Conservation (phyloP, 2,113 vertebrate genomes). For the Hippocampus barbouri region DNA sequence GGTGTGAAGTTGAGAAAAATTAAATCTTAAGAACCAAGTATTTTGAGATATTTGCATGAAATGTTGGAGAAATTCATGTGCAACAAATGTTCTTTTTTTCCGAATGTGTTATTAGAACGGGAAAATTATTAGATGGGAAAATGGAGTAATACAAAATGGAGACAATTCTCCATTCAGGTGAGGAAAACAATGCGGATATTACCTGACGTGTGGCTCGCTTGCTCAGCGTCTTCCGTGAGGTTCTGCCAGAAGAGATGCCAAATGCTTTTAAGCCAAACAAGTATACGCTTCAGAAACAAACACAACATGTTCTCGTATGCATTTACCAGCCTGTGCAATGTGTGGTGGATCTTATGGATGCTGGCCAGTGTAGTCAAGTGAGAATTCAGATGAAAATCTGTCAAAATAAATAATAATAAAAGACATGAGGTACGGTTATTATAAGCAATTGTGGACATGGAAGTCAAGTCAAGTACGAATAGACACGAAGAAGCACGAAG, state of each 20-base stretch:
- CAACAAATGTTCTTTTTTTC: no score
- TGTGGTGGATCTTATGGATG: conserved; percentile 99
- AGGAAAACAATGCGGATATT: conserved; percentile 21
- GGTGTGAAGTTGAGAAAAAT: no score
- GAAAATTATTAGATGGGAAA: background rate
- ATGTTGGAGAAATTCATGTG: no score
- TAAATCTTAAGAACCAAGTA: no score
- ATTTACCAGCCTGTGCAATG: conserved; percentile 98
- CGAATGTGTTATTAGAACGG: no score
- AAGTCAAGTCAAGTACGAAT: conserved; percentile 1
- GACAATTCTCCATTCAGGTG: background rate
- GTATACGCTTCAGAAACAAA: conserved; percentile 15
- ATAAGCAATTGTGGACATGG: conserved; percentile 3
- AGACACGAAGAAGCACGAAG: conserved; percentile 27
- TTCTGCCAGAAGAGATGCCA: conserved; percentile 74
- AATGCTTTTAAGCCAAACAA: conserved; percentile 11
- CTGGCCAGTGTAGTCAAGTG: conserved; percentile 98
- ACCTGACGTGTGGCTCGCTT: conserved; percentile 95
- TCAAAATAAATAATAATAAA: conserved; percentile 26
- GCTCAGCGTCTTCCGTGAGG: conserved; percentile 93
- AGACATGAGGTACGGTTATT: conserved; percentile 2
- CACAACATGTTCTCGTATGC: conserved; percentile 31
- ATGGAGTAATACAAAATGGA: background rate
- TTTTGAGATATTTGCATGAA: no score
- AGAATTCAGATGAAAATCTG: conserved; percentile 97